Evolutionary conservation across 2,797 vertebrate species (phyloP).

Genomic region (Peromyscus melanophrys): DNA sequence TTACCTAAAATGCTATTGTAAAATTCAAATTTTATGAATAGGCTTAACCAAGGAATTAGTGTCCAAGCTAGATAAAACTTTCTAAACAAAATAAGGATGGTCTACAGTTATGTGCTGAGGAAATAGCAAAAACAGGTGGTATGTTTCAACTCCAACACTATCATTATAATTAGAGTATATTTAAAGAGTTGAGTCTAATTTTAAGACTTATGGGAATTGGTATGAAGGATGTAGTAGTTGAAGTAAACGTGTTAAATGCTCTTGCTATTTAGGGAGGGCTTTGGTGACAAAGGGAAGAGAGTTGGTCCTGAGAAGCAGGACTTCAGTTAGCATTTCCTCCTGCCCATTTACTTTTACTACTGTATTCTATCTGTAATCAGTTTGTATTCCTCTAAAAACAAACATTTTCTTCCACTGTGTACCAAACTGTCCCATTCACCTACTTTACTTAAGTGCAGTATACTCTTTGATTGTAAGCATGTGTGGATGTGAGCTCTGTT

Average conservation of each 20-base stretch:
- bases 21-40: background rate
- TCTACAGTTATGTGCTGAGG: background rate
- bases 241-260: background rate
- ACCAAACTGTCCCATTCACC: background rate
- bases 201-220: background rate
- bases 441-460: background rate
- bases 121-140: background rate
- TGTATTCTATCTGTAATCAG: background rate
- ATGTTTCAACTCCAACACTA: background rate
- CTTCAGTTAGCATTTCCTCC: background rate
- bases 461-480: background rate
- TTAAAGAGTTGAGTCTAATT: background rate
- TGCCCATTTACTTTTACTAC: background rate
- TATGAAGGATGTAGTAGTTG: background rate
- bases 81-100: background rate
- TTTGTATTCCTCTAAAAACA: background rate
- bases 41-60: background rate
- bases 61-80: background rate
- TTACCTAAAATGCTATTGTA: background rate
- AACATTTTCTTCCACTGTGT: background rate
- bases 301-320: background rate
- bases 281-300: background rate
- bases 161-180: background rate
- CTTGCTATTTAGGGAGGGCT: background rate
- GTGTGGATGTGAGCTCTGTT: background rate